Base-by-base conservation (phyloP, 1,140 invertebrate genomes). In the Drosophila punjabiensis region DNA sequence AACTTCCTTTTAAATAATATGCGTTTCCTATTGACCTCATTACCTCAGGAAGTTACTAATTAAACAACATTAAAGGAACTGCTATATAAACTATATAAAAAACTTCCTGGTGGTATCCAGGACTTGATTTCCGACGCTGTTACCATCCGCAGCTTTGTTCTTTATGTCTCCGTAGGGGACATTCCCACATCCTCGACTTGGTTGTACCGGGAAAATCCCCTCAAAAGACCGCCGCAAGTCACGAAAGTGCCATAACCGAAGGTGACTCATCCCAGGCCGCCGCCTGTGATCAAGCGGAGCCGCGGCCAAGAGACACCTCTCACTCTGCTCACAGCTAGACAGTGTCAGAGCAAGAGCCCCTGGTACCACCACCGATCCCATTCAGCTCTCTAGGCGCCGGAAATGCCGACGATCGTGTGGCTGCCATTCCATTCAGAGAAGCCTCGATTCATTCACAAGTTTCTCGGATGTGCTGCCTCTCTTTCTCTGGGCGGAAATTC, bases 351-450 rank as follows among this genome's bases (percentile, higher is more conserved):
- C 35, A 43, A 18, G 61, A 30, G 56, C 35, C 14, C 14, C 47
- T 41, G 30, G n/a, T 20, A 59, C 5, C 58, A 58, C 55, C 58
- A 58, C 55, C 55, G 55, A 28, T 58, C 37, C 63, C 43, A 65
- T 45, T 77, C 56, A 65, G 35, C 50, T 76, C 66, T 60, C 75
- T 77, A 47, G 63, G 24, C 47, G 68, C 65, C 76, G 76, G 76
- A 79, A 79, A 79, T 79, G 58, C 76, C 76, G 24, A 32, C 28
- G 61, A 66, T 76, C 62, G 32, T 37, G 65, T 70, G 68, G 68
- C 35, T 70, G 56, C 71, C 68, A 75, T 75, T 62, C 55, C 55
- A 58, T 58, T 58, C 55, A 28, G 71, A 74, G 69, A 69, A 61
- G 30, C 28, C 68, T 55, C 48, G 37, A 20, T 61, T 32, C 76